These are phyloP conservation scores for Microtus ochrogaster DNA, from an alignment of 2,113 vertebrate genomes.

Conservation along the genomic window DNA sequence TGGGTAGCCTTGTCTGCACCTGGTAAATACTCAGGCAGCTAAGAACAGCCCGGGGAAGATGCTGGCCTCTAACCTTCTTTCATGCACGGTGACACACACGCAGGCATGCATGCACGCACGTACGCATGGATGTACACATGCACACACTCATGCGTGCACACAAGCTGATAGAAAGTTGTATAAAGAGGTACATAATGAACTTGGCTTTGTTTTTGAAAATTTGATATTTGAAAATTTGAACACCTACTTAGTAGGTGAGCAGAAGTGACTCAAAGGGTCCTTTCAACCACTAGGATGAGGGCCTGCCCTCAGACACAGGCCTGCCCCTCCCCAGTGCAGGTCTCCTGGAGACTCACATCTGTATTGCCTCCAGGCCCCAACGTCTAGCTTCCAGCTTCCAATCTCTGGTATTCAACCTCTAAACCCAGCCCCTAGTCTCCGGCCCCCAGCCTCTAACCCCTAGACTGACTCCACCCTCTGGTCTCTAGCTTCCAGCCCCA, in stretches of 20 bases:
- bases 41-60: not conserved
- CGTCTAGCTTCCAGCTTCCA: not conserved
- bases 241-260: not conserved
- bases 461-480: too few species aligned
- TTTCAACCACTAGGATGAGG: not conserved
- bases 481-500: not conserved
- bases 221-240: not conserved
- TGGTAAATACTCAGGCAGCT: not conserved
- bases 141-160: not conserved
- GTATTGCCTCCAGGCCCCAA: not conserved
- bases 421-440: not conserved
- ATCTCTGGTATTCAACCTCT: not conserved
- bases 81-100: not conserved
- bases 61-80: not conserved
- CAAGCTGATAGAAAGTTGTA: not conserved
- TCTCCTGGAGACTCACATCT: rapidly evolving
- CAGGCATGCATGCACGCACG: too few species aligned
- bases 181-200: not conserved
- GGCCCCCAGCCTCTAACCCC: not conserved
- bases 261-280: not conserved
- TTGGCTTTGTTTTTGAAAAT: not conserved
- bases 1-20: not conserved
- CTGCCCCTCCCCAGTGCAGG: not conserved
- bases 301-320: too few species aligned
- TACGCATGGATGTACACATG: rapidly evolving